phyloP scores from a whole-genome alignment of 2,888 invertebrate species.

The Dryobotodes eremita region DNA sequence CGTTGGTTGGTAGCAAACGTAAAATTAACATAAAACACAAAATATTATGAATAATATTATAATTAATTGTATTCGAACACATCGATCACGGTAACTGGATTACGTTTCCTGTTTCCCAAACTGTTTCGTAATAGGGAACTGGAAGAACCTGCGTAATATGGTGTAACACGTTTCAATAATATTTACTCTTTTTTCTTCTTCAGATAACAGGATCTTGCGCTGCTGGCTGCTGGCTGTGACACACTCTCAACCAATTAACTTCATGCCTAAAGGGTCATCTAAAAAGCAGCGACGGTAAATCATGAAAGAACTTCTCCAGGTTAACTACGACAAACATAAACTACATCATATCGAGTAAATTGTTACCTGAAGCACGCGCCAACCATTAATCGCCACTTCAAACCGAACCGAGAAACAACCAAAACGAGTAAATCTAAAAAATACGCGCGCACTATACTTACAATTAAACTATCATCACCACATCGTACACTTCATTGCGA shows the following conservation, averaged over 20 bases:
- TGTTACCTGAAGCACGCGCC: constrained; percentile 5
- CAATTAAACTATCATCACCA: constrained; percentile 60
- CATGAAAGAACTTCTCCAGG: neutral
- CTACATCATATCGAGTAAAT: neutral
- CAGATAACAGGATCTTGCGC: constrained; percentile 7
- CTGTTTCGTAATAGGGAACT: constrained; percentile 29
- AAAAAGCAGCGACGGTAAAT: neutral
- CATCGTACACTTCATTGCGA: constrained; percentile 64
- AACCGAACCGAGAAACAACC: constrained; percentile 14
- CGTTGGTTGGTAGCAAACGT: constrained; percentile 24
- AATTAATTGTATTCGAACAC: constrained; percentile 63
- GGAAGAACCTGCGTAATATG: constrained; percentile 30
- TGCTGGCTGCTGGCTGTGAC: neutral
- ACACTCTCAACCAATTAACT: neutral
- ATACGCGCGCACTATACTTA: constrained; percentile 31
- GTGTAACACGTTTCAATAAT: constrained; percentile 10
- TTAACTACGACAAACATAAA: constrained; percentile 6
- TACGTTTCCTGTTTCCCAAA: constrained; percentile 55
- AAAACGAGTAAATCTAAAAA: constrained; percentile 42
- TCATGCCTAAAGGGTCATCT: neutral
- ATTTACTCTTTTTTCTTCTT: constrained; percentile 40
- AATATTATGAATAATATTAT: constrained; percentile 67
- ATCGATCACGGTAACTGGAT: constrained; percentile 58
- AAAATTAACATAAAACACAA: constrained; percentile 65
- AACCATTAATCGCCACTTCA: constrained; percentile 21